Base-by-base conservation (phyloP, 2,113 vertebrate species). In the Hippoglossus stenolepis region DNA sequence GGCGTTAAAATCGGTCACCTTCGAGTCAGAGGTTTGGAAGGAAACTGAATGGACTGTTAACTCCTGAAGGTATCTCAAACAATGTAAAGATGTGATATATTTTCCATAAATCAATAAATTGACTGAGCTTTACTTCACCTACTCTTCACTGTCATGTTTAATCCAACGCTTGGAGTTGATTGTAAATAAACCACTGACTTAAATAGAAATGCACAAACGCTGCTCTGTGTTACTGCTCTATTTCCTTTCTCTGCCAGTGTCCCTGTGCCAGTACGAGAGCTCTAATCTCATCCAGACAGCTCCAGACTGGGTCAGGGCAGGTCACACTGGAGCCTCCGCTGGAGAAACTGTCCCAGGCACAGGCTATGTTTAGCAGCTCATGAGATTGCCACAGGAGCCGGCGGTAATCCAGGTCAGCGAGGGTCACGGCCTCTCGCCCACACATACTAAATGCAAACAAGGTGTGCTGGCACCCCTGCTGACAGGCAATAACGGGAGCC, bases 81-180 rank as follows among this genome's bases (percentile, higher is more conserved):
- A 79, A 84, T 89, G 83, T 88, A 87, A 92, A 93, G 85, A 91
- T 93, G 91, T 94, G 87, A 90, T 90, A 90, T 93, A 92, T 92
- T 94, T 93, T 91, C 89, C 91, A 91, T 88, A 80, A 88, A 89
- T 78, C 82, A 93, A 93, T 93, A 93, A 93, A 93, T 79, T 90
- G 86, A 91, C 87, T 90, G 86, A 92, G 89, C 90, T 90, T 88
- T 90, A 90, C 81, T 88, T 82, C 80, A 84, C 64, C 63, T 73
- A 57, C 20, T 73, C 81, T 67, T 77, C 21, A 7, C 62, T 79
- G 75, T 75, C 59, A 61, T 84, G 28, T 76, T 70, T 76, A 21
- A 73, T 77, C 35, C 6, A 23, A 64, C 21, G 11, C 31, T 31
- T 31, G 11, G 13, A 7, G 17, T 5, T 43, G 64, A 35, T 20